phyloP scores from a whole-genome alignment of 2,113 vertebrate species.

The Mustelus asterias region DNA sequence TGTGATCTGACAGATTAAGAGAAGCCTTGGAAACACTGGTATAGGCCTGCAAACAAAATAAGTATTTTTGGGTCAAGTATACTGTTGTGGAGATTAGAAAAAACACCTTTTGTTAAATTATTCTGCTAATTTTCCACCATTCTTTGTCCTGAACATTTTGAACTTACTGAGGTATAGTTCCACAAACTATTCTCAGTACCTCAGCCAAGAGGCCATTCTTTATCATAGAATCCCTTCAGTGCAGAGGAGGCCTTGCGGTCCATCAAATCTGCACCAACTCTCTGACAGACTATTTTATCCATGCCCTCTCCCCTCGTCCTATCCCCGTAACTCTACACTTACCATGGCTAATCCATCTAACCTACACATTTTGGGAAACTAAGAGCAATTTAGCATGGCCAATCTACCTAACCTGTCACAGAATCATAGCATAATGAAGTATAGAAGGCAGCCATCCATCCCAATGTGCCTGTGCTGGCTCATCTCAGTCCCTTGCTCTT shows the following conservation, averaged over 20 bases:
- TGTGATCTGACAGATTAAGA: conserved; percentile 84
- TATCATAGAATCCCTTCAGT: background rate
- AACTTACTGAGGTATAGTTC: background rate
- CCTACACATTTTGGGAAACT: no score
- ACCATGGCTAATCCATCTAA: no score
- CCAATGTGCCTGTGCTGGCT: background rate
- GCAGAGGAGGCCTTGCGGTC: no score
- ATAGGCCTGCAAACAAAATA: conserved; percentile 68
- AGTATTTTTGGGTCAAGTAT: background rate
- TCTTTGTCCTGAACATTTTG: background rate
- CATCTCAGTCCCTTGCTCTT: background rate
- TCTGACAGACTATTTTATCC: no score
- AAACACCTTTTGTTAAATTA: background rate
- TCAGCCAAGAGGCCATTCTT: background rate
- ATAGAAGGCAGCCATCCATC: background rate
- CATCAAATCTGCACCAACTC: no score
- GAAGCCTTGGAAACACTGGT: conserved; percentile 97
- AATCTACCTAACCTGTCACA: background rate
- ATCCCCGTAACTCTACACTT: no score
- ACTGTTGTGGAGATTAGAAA: background rate
- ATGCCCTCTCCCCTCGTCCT: no score
- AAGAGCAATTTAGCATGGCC: no score
- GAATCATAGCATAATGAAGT: background rate
- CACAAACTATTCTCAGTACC: background rate
- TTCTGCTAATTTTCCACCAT: background rate